Evolutionary conservation across 2,797 vertebrate genomes (phyloP), one percentile per base, ranked within the genome.

Genomic region (Scomberomorus guttatus): DNA sequence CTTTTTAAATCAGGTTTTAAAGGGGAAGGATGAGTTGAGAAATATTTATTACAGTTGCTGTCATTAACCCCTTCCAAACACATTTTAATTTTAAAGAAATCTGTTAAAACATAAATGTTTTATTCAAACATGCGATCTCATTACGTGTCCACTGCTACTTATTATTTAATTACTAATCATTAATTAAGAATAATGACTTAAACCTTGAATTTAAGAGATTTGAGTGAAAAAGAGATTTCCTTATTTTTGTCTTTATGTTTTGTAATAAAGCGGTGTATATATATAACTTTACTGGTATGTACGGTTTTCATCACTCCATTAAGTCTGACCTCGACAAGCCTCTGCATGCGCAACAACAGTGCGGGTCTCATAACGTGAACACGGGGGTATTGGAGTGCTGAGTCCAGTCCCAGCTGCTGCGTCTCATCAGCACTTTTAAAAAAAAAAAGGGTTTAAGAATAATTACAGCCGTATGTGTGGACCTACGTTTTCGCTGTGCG

Each of bases 391-490:
- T 2, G 27, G 27, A 29, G 32, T 0, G 13, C 32, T 18, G 46
- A 20, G 37, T 62, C 66, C 2, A 57, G 62, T 37, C 55, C 34
- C 71, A 80, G 75, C 57, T 72, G 46, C 25, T 56, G 34, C 44
- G 3, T 56, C 69, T 32, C 29, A 32, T 32, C 29, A 32, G 29
- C 29, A 32, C 29, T 32, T 5, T 32, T 29, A 3, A 29, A 29
- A 29, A 3, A 29, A 29, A 29, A 48, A 59, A 18, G 39, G 2
- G 13, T 72, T 75, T 56, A 52, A 63, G 57, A 67, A 58, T 67
- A 68, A 71, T 86, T 75, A 65, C 39, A 25, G 56, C 18, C 6
- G 54, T 51, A 65, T 48, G 72, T 12, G 44, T 50, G 67, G n/a
- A 51, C 46, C 48, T 42, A 15, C 3, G 10, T 67, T 42, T 61